Percentiles rank a stretch among this genome's conserved stretches.
Evolutionary conservation across 1,140 invertebrate genomes (phyloP).

Genomic region (Drosophila bocqueti): DNA sequence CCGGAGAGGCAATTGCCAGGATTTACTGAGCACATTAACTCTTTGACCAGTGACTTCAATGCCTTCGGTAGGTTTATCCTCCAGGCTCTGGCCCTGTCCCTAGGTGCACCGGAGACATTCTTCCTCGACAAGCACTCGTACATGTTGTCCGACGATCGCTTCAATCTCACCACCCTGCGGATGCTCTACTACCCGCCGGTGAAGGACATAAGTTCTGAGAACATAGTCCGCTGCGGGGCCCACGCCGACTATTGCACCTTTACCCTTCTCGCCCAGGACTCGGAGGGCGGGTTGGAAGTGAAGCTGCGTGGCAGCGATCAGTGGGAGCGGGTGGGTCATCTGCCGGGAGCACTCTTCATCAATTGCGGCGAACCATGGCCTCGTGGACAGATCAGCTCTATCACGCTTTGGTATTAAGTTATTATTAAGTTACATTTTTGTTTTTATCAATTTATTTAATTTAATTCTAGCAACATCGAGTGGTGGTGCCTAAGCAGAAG

Average conservation of each 20-base stretch:
- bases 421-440: not conserved
- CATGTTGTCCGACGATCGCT: slow-evolving; percentile 87
- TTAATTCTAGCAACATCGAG: slow-evolving; percentile 88
- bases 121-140: slow-evolving; percentile 87
- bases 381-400: slow-evolving; percentile 90
- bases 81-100: slow-evolving; percentile 87
- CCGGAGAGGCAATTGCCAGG: slow-evolving; percentile 88
- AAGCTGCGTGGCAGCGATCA: slow-evolving; percentile 88
- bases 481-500: slow-evolving; percentile 89
- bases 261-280: slow-evolving; percentile 90
- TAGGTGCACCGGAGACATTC: slow-evolving; percentile 76
- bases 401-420: slow-evolving; percentile 88
- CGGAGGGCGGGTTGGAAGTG: slow-evolving; percentile 87
- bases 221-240: slow-evolving; percentile 88
- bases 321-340: slow-evolving; percentile 91
- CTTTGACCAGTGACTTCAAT: slow-evolving; percentile 88
- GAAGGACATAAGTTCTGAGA: slow-evolving; percentile 85
- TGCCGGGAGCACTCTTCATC: slow-evolving; percentile 91
- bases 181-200: slow-evolving; percentile 89
- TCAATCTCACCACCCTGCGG: slow-evolving; percentile 89
- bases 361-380: slow-evolving; percentile 92
- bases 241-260: slow-evolving; percentile 92
- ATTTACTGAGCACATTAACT: slow-evolving; percentile 87
- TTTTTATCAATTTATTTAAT: not conserved
- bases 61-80: slow-evolving; percentile 88